Base-by-base conservation (phyloP, 2,797 vertebrate genomes). In the Coluber constrictor region DNA sequence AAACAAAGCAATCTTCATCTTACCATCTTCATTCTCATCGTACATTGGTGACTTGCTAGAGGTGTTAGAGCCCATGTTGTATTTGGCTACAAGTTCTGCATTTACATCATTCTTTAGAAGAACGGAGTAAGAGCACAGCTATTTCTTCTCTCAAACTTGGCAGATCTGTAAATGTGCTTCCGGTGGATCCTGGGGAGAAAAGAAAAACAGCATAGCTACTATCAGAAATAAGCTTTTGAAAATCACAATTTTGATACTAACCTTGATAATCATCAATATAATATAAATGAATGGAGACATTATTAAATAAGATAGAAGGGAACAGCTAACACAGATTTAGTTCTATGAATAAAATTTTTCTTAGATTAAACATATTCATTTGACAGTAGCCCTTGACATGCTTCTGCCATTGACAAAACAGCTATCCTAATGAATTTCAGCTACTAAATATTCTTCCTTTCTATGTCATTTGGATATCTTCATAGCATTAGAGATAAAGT, bases 21-120 rank as follows among this genome's bases (percentile, higher is more conserved):
- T 96, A 98, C 98, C 98, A 0, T 98, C 98, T 8, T 97, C 97
- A 0, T 94, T 97, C 89, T 97, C 97, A 90, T 96, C 91, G 1
- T 95, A 96, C 32, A 96, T 92, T 0, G 95, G 94, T 12, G 97
- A 59, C 94, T 97, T 98, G 96, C 97, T 98, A 93, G 98, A 98
- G 86, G 96, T 93, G 91, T 96, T 98, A 92, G 97, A 97, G 70
- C 98, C 98, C 98, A 98, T 98, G 91, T 59, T 92, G 63, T 3
- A 88, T 23, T 92, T 93, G 92, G 93, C 61, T 88, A 92, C 20
- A 57, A 93, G 7, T 20, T 66, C 57, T 88, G 83, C 12, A 63
- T 89, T 87, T 95, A 96, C 7, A 91, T 94, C 47, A 74, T 94
- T 55, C 51, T 63, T 3, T 0, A 47, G 74, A 87, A 13, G 0